Evolutionary conservation across 2,797 vertebrate genomes (phyloP), one percentile per base, ranked within the genome.

Genomic region (Sibirionetta formosa): DNA sequence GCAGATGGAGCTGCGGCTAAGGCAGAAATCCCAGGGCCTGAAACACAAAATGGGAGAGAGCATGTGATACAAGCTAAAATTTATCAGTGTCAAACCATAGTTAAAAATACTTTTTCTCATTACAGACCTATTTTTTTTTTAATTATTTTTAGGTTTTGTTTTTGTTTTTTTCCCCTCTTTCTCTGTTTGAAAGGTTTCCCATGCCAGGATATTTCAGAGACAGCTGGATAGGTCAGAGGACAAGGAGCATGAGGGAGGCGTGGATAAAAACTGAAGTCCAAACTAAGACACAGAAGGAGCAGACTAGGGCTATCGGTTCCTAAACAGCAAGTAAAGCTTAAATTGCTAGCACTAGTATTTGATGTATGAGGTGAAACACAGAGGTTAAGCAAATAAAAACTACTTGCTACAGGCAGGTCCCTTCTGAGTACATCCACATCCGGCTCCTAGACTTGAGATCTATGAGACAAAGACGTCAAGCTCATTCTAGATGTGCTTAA

Each of bases 1-100:
- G 89, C 94, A 9, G 94, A 96, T 0, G 98, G 97, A 4, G 97
- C 98, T 6, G 98, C 93, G 24, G 98, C 88, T 40, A 98, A 85
- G 11, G 97, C 97, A 29, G 98, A 93, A 61, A 97, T 63, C 44
- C 96, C 98, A 93, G 89, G 91, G 80, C 98, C 99, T 98, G 68
- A 68, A 95, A 94, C 16, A 95, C 1, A 84, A n/a, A 93, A 77
- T 8, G 0, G 22, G 72, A 90, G n/a, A 88, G 19, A 35, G 40
- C 3, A 86, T 0, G 29, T 53, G 66, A 69, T 2, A 1, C 8
- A 15, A 69, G 7, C 0, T 40, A 29, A 24, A 46, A 44, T 22
- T 35, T 1, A 7, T 9, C 31, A 61, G 20, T 24, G 29, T 24
- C 63, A 61, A 77, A 13, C 8, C 26, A 72, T 1, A 71, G n/a